phyloP scores from a whole-genome alignment of 1,140 invertebrate species.

The Drosophila tani region DNA sequence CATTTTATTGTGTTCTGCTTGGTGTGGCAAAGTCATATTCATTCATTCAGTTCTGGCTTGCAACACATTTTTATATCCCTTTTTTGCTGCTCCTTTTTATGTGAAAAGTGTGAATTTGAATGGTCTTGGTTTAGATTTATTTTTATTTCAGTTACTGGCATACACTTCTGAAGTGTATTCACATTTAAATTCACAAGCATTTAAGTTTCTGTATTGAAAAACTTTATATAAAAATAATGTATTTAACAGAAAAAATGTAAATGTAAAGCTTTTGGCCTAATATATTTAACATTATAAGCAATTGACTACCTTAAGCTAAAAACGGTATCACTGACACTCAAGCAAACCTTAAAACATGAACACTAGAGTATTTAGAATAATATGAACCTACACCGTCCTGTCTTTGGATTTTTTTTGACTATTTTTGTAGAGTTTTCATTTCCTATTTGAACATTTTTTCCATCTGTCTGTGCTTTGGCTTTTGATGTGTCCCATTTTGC shows the following conservation, averaged over 20 bases:
- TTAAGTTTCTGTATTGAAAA: not conserved
- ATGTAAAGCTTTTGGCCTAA: not conserved
- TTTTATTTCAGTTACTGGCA: conserved; percentile 34
- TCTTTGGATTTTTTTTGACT: conserved; percentile 20
- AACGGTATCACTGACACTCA: no score
- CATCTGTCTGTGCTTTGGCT: conserved; percentile 62
- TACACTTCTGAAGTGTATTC: conserved; percentile 15
- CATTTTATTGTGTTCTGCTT: conserved; percentile 71
- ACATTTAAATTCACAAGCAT: not conserved
- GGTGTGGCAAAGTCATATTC: conserved; percentile 71
- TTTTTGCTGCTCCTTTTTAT: conserved; percentile 40
- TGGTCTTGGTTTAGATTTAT: conserved; percentile 33
- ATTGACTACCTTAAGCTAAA: not conserved
- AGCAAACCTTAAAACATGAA: no score
- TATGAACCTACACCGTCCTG: not conserved
- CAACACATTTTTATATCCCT: conserved; percentile 79
- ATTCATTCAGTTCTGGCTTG: conserved; percentile 75
- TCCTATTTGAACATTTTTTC: conserved; percentile 80
- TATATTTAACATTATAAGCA: no score
- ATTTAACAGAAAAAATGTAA: not conserved
- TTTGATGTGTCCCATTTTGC: conserved; percentile 76
- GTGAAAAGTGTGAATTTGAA: conserved; percentile 66
- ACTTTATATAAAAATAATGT: no score
- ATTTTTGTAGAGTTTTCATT: conserved; percentile 66
- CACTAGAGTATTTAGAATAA: conserved; percentile 4